A percentile compares a stretch with the other conserved stretches of the same genome.
These are phyloP conservation scores for Marmota flaviventris DNA, from an alignment of 2,113 vertebrate genomes.

Conservation along the genomic window DNA sequence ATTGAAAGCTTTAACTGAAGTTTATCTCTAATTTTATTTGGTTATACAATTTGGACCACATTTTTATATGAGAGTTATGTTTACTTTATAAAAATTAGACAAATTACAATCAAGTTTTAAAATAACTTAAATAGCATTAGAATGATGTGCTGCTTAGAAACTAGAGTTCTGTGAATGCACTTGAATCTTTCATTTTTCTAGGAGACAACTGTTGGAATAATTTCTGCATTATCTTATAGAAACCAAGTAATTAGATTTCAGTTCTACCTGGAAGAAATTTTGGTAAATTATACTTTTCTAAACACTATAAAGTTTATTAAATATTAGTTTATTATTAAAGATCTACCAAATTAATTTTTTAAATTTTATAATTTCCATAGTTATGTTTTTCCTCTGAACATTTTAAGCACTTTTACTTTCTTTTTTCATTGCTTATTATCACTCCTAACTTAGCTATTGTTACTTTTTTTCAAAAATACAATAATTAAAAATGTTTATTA, in stretches of 20 bases:
- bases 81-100: neutral
- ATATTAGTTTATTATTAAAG: neutral
- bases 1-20: neutral
- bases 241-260: neutral
- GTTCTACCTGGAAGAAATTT: neutral
- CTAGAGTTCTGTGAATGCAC: neutral
- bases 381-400: neutral
- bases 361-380: neutral
- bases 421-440: neutral
- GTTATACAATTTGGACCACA: neutral
- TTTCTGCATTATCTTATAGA: neutral
- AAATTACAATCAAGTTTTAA: neutral
- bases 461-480: neutral
- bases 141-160: neutral
- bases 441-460: neutral
- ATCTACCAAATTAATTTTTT: neutral
- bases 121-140: neutral
- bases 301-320: neutral
- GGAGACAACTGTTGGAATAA: neutral
- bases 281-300: neutral
- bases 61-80: neutral
- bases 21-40: slow-evolving; percentile 6
- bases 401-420: neutral
- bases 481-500: neutral
- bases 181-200: neutral